Evolutionary conservation across 1,140 invertebrate genomes (phyloP), one percentile per base, ranked within the genome.

Genomic region (Hypothenemus hampei): DNA sequence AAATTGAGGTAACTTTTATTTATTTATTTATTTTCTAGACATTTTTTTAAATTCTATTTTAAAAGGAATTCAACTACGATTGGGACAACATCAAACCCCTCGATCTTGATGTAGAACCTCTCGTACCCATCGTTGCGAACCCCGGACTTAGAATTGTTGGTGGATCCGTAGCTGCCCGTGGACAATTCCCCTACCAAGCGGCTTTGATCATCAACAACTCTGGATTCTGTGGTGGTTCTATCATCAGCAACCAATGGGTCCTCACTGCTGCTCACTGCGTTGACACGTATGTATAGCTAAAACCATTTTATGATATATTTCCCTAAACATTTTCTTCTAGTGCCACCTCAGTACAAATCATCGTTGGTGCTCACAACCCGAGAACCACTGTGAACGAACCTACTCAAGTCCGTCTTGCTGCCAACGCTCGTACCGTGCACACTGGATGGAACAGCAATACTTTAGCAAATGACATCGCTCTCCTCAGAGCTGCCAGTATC

Each of bases 161-260:
- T 19, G 52, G 52, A 13, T 5, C 41, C 13, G 41, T 36, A 15
- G 52, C 35, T 15, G 16, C 29, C 31, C 41, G 41, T 5, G 37
- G 46, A 11, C 15, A 24, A 10, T 18, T 55, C 15, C 52, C 52
- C 15, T 55, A 39, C 22, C 52, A 55, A 47, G 52, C 20, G 4
- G 52, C 41, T 19, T 16, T 55, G 4, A 37, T 55, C 15, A 55
- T 55, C n/a, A 39, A 55, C 43, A 35, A 29, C 11, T 26, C 24
- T 11, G 40, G 52, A 29, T 55, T 55, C 35, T 55, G 52, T 35
- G 52, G 52, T 45, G 52, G 52, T n/a, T 55, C 52, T 5, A 23
- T 55, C 13, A 55, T 55, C 31, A 31, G 22, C n/a, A n/a, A 23
- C 6, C 7, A 22, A n/a, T 31, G 16, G 5, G 43, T 55, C 8